Evolutionary conservation across 2,797 vertebrate genomes (phyloP).

Genomic region (Eulemur rubriventer): DNA sequence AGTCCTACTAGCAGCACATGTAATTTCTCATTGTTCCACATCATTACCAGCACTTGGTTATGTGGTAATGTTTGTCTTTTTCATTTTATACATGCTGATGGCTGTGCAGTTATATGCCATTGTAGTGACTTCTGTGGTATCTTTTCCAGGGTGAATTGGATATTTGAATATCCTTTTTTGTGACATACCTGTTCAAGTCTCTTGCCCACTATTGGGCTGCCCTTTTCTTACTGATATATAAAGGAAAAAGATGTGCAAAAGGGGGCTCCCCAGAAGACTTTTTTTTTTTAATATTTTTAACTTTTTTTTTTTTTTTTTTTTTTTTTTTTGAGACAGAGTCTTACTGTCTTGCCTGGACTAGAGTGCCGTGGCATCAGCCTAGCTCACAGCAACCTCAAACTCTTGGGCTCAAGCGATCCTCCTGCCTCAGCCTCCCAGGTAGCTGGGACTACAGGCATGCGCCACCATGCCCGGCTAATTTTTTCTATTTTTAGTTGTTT

Average conservation of each 20-base stretch:
- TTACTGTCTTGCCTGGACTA: too few species aligned
- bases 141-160: neutral
- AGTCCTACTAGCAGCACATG: neutral
- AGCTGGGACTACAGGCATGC: too few species aligned
- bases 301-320: too few species aligned
- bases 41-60: neutral
- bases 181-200: neutral
- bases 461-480: too few species aligned
- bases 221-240: neutral
- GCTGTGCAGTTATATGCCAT: neutral
- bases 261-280: neutral
- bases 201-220: neutral
- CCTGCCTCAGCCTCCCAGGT: too few species aligned
- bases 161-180: neutral
- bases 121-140: neutral
- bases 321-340: too few species aligned
- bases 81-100: neutral
- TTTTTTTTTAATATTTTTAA: too few species aligned
- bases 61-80: neutral
- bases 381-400: too few species aligned
- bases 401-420: too few species aligned
- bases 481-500: too few species aligned
- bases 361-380: too few species aligned
- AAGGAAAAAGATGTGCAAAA: neutral
- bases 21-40: neutral